Base-by-base conservation (phyloP, 2,888 invertebrate species). In the Oscheius myriophilus region DNA sequence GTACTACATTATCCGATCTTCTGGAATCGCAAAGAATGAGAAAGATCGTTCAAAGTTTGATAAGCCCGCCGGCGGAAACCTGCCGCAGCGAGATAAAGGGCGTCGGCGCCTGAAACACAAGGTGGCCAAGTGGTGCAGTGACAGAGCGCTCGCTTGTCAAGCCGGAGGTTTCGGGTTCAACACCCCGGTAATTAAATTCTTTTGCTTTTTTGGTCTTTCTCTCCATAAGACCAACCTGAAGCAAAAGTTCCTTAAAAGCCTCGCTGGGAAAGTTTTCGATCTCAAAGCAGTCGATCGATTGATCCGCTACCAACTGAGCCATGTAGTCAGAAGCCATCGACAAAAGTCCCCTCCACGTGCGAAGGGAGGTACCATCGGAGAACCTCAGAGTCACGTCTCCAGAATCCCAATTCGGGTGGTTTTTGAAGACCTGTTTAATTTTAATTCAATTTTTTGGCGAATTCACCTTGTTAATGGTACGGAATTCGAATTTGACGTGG, bases 301-400 rank as follows among this genome's bases (percentile, higher is more conserved):
- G 11, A 18, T 25, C 57, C 6, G 57, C 39, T 2, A 43, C 42
- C 45, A 33, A 49, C 52, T 49, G 49, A 73, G 74, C 75, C 76
- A 80, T 75, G 59, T 74, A 73, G 18, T 66, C 52, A 9, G 80
- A 80, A n/a, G 72, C 68, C 39, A 73, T 55, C 11, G 73, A 45
- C 12, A 80, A 68, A 12, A 80, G 71, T 23, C 72, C 58, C 9
- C 70, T 51, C 58, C 76, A 76, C 18, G 75, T 70, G 23, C 69
- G 70, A 23, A 80, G 65, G 11, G 65, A 58, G 6, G 65, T 52
- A 0, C 76, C 78, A 55, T 79, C 74, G 14, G 71, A 65, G 57
- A 81, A 81, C 12, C 66, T 43, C 33, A 81, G 64, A 1, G 72
- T 53, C 12, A 73, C 59, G 42, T 81, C 78, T 11, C 80, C 80